Evolutionary conservation across 2,888 invertebrate genomes (phyloP).

Genomic region (Herminia tarsipennalis): DNA sequence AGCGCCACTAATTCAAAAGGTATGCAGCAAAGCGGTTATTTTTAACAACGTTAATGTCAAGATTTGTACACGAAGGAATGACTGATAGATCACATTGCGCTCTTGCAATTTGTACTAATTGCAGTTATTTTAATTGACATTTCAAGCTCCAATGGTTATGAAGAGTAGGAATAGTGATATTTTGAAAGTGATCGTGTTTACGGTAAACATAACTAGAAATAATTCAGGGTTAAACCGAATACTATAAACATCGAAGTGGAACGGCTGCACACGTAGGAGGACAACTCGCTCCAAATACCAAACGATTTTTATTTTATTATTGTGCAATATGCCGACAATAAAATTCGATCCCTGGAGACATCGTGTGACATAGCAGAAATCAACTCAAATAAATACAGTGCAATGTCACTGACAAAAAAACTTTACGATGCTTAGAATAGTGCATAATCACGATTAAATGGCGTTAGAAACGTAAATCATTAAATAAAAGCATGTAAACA

Average conservation of each 20-base stretch:
- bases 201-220: constrained; percentile 48
- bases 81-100: constrained; percentile 21
- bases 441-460: constrained; percentile 14
- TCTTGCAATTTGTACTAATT: constrained; percentile 11
- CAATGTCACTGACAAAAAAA: constrained; percentile 10
- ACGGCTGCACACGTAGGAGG: constrained; percentile 61
- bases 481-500: constrained; percentile 59
- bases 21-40: constrained; percentile 46
- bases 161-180: neutral
- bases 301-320: constrained; percentile 38
- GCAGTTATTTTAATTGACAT: constrained; percentile 16
- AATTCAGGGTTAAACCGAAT: constrained; percentile 63
- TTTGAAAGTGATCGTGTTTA: constrained; percentile 28
- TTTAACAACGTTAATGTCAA: constrained; percentile 41
- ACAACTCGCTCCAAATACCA: constrained; percentile 56
- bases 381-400: constrained; percentile 1
- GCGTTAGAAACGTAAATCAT: constrained; percentile 28
- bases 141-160: neutral
- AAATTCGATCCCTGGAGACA: constrained; percentile 15
- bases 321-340: constrained; percentile 36
- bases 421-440: constrained; percentile 8
- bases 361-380: constrained; percentile 2
- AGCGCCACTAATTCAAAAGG: constrained; percentile 40
- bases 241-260: constrained; percentile 62
- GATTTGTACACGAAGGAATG: constrained; percentile 33